These are phyloP conservation scores for Microcebus jonahi DNA, from an alignment of 2,113 vertebrate genomes.

Conservation along the genomic window DNA sequence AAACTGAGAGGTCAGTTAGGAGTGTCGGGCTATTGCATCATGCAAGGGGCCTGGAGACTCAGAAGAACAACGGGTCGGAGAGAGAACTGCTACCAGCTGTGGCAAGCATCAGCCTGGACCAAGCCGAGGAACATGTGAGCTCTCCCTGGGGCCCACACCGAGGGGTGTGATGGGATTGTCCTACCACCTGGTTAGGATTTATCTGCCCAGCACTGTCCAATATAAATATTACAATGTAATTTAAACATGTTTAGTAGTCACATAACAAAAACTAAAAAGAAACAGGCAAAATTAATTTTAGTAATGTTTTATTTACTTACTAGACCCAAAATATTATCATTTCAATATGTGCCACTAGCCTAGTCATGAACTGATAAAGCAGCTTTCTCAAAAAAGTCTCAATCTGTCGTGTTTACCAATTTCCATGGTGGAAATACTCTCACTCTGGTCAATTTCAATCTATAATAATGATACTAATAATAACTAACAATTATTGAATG, in stretches of 20 bases:
- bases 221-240: neutral
- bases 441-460: neutral
- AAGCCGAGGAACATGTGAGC: neutral
- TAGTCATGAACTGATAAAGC: neutral
- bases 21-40: neutral
- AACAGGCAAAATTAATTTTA: neutral
- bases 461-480: neutral
- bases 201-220: neutral
- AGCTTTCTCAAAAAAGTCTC: neutral
- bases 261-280: neutral
- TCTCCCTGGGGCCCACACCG: neutral
- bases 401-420: neutral
- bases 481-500: neutral
- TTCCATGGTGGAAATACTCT: neutral
- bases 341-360: neutral
- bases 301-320: neutral
- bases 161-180: neutral
- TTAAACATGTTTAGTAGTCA: neutral
- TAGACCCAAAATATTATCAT: neutral
- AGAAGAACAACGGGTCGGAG: neutral
- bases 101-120: neutral
- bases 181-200: neutral
- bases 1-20: neutral
- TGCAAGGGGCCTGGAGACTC: neutral
- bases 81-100: neutral